Conservation (phyloP, 2,113 vertebrate genomes). For the Antennarius striatus region DNA sequence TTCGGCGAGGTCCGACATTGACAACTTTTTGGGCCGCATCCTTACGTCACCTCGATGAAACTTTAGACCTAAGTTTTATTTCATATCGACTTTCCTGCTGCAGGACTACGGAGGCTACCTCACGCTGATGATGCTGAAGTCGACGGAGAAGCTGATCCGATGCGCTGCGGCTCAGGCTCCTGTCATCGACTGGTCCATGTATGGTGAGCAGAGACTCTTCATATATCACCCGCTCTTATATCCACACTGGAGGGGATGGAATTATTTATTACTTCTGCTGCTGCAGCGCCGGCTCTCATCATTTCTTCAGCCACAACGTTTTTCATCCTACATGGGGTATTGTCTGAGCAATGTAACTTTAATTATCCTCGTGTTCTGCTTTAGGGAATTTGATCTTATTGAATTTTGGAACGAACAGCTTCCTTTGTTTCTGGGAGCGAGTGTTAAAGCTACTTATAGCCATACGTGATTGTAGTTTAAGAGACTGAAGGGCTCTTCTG, state of each 20-base stretch:
- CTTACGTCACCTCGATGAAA: too few relatives aligned
- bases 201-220: constrained; percentile 57
- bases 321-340: constrained; percentile 3
- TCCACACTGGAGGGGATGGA: not conserved
- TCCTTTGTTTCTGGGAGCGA: not conserved
- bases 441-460: not conserved
- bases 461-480: constrained; percentile 9
- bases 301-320: not conserved
- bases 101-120: constrained; percentile 76
- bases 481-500: constrained; percentile 1
- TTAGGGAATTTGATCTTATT: constrained; percentile 36
- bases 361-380: constrained; percentile 28
- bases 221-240: not conserved
- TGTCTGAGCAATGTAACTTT: constrained; percentile 31
- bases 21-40: too few relatives aligned
- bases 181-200: constrained; percentile 71
- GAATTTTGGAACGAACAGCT: constrained; percentile 33
- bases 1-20: constrained; percentile 66
- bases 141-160: constrained; percentile 52
- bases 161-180: constrained; percentile 68
- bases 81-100: not conserved
- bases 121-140: constrained; percentile 61
- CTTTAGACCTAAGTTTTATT: too few relatives aligned
- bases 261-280: constrained; percentile 29
- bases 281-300: not conserved